Percentiles rank a stretch among this genome's conserved stretches.
Conservation (phyloP, 1,140 invertebrate species). For the Parapsyche elsis region DNA sequence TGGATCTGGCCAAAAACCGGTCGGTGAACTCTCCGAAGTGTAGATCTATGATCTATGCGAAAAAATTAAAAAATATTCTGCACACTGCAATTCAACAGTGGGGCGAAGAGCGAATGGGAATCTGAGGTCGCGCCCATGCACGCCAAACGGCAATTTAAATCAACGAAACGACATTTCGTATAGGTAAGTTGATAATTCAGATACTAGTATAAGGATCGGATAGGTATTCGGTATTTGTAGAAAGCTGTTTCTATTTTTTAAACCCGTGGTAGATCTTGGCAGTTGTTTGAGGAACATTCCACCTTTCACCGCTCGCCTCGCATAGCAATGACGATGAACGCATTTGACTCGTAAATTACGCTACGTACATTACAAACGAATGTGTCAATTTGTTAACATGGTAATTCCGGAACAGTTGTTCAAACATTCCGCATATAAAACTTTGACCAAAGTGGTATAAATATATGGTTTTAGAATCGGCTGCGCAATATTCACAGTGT, state of each 20-base stretch:
- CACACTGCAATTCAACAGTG: neutral
- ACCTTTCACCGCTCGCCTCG: constrained; percentile 24
- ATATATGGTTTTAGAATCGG: too few species aligned
- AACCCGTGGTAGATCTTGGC: constrained; percentile 9
- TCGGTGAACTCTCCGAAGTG: neutral
- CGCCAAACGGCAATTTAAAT: neutral
- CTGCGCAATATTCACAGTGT: too few species aligned
- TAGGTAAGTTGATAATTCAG: neutral
- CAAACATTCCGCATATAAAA: neutral
- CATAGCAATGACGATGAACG: constrained; percentile 11
- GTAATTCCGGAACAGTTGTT: constrained; percentile 14
- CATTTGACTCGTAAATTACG: constrained; percentile 22
- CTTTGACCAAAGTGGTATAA: neutral
- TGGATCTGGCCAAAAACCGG: neutral
- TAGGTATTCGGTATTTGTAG: neutral
- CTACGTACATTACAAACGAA: neutral
- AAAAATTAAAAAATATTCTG: neutral
- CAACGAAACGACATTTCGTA: neutral
- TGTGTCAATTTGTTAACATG: constrained; percentile 11
- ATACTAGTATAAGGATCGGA: neutral
- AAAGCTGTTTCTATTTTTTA: neutral
- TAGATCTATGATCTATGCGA: neutral
- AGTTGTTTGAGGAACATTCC: neutral
- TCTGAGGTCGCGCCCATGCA: neutral
- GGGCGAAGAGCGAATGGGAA: neutral